Base-by-base conservation (phyloP, 1,140 invertebrate genomes). In the Drosophila neocordata region DNA sequence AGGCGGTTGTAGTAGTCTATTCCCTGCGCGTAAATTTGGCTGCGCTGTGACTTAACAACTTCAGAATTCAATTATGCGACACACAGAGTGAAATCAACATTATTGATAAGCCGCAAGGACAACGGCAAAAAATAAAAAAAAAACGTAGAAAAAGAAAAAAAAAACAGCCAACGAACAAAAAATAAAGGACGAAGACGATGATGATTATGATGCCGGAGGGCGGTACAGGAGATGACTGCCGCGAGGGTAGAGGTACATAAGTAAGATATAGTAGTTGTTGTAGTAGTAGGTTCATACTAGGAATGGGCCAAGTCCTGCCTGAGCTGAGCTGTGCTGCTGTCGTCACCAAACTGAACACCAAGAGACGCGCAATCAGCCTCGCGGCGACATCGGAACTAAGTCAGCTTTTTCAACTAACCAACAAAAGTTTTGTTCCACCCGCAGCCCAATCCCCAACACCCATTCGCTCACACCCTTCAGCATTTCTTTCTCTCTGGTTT, bases 61-160 rank as follows among this genome's bases (percentile, higher is more conserved):
- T 88, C 79, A 88, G 76, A 88, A 88, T 88, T 88, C 83, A 88
- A 88, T 88, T 88, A 88, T 83, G 83, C 83, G 83, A 88, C 83
- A 88, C 83, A 79, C 83, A 83, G 84, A 88, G 83, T 79, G 79
- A 83, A 88, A 88, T 88, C 83, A 88, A 89, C 83, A 88, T 88
- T 88, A 88, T 88, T 88, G 83, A 88, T 88, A 88, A 88, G 83
- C 83, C 83, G 84, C 83, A 88, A 88, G 83, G 83, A 88, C 83
- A 88, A 83, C 84, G 78, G 59, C 66, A 66, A 53, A 57, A 56
- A 57, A 34, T 55, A 59, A 59, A 15, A 60, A 20, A 34, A 35
- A 57, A 51, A 55, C 37, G 15, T 48, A 44, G 35, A 59, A 44
- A 48, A 27, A 48, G 20, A 22, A 34, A 4, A 20, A 24, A 56